Base-by-base conservation (phyloP, 2,888 invertebrate species). In the Sinohyriopsis cumingii region DNA sequence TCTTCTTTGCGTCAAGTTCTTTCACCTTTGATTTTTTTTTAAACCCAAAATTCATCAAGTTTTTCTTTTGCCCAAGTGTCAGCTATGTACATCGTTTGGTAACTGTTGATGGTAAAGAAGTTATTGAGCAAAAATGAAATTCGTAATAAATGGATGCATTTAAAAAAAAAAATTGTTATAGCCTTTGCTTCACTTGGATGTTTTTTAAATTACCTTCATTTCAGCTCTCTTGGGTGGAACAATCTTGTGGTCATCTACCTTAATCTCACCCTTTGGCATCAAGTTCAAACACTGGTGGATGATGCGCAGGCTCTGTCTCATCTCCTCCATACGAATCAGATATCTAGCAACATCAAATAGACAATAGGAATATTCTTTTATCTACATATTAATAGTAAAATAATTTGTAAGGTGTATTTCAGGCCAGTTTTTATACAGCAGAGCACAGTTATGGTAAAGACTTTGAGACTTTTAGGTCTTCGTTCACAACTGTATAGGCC, bases 221-320 rank as follows among this genome's bases (percentile, higher is more conserved):
- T 99, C 99, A 60, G 93, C 93, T 62, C 99, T 92, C 54, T 93
- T 93, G 0, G 99, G 99, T 12, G 98, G 95, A 0, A 95, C 93
- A 4, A 99, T 92, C 91, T 99, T 99, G 59, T 95, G 94, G 90
- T 99, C 99, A 87, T 99, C 99, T 0, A 95, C 94, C 90, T 95
- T 95, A 55, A 99, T 91, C 91, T 98, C 98, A 0, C 98, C 99
- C 0, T 94, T 86, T 0, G 99, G 99, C 98, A 99, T 99, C 91
- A 98, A 93, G 91, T 99, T 99, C 71, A 99, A 91, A 87, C 99
- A 99, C 90, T 99, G 99, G 69, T 95, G 94, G 68, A 99, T 96
- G 82, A 99, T 98, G 73, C 95, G 93, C 65, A 99, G 91, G 0
- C 97, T 97, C 89, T 99, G 96, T 55, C 99, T 93, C 99, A 99